A percentile compares a stretch with the other conserved stretches of the same genome.
These are phyloP conservation scores for Tribolium madens DNA, from an alignment of 1,140 invertebrate species.

Conservation along the genomic window DNA sequence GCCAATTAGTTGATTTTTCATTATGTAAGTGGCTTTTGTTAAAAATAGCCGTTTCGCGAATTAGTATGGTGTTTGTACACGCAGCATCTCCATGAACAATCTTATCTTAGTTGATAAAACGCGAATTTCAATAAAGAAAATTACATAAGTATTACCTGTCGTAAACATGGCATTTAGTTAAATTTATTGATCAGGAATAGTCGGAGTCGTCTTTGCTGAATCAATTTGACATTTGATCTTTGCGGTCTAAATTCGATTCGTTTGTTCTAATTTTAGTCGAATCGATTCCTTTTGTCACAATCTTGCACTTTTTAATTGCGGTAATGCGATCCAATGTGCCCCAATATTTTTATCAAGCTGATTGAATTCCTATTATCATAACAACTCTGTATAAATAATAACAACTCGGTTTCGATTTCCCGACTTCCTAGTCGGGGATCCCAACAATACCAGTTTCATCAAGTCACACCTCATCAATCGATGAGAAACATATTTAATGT, in stretches of 20 bases:
- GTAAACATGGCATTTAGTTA: neutral
- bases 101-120: neutral
- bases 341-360: neutral
- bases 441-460: neutral
- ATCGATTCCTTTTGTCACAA: slow-evolving; percentile 10
- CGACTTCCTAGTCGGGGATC: neutral
- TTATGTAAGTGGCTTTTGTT: slow-evolving; percentile 1
- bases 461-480: slow-evolving; percentile 21
- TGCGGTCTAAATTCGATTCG: slow-evolving; percentile 17
- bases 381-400: neutral
- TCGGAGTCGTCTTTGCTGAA: neutral
- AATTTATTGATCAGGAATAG: neutral
- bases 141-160: slow-evolving; percentile 15
- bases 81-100: slow-evolving; percentile 10
- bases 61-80: slow-evolving; percentile 8
- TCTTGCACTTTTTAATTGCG: slow-evolving; percentile 15
- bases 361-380: neutral
- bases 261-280: slow-evolving; percentile 6
- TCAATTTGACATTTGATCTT: slow-evolving; percentile 26
- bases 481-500: slow-evolving; percentile 23
- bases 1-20: slow-evolving; percentile 11
- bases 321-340: neutral
- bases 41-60: slow-evolving; percentile 9
- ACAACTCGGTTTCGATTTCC: neutral
- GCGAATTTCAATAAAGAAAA: neutral